Conservation (phyloP, 1,140 invertebrate species). For the Oscheius sp. region DNA sequence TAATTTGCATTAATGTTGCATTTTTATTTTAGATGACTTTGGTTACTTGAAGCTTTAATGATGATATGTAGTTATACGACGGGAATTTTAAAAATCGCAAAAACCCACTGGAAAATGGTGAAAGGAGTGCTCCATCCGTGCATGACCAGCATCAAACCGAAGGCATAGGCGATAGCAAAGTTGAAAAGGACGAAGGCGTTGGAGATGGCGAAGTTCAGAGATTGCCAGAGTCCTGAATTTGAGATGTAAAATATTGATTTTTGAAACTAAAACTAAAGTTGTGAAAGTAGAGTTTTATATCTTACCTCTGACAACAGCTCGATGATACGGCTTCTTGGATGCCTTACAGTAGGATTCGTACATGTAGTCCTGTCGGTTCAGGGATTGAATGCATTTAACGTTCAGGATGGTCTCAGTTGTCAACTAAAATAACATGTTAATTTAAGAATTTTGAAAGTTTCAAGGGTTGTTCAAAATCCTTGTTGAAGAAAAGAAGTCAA, state of each 20-base stretch:
- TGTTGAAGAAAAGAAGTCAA: constrained; percentile 15
- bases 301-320: constrained; percentile 46
- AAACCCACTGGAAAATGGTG: constrained; percentile 52
- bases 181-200: constrained; percentile 48
- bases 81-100: not conserved
- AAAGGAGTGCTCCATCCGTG: constrained; percentile 45
- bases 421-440: constrained; percentile 11
- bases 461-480: not conserved
- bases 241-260: no score
- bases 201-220: constrained; percentile 46
- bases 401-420: constrained; percentile 53
- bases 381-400: constrained; percentile 52
- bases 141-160: constrained; percentile 47
- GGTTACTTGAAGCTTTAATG: no score
- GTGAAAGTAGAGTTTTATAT: not conserved
- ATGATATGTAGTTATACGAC: not conserved
- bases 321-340: constrained; percentile 36
- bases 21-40: no score
- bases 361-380: constrained; percentile 43
- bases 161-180: constrained; percentile 52
- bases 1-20: no score
- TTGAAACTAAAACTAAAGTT: no score
- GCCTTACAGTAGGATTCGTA: constrained; percentile 40
- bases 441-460: not conserved
- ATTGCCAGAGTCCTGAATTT: constrained; percentile 47